Base-by-base conservation (phyloP, 1,140 invertebrate species). In the Magallana angulata region DNA sequence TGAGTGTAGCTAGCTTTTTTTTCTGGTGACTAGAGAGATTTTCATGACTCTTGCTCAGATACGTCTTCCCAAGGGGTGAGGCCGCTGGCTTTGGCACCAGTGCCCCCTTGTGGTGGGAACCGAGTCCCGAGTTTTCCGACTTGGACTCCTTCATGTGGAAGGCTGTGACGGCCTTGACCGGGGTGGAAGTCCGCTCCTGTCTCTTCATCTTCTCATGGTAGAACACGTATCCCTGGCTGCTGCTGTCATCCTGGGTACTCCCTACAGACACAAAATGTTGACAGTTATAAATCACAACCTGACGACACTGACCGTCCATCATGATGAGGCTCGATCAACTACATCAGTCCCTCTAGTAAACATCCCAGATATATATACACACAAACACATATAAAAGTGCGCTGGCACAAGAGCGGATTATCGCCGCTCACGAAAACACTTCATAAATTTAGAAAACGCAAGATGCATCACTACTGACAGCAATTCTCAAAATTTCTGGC, bases 31-130 rank as follows among this genome's bases (percentile, higher is more conserved):
- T 92, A 4, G 91, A 91, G 11, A 94, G 91, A 85, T 93, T 94
- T 80, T 94, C 94, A 82, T 94, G 94, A 87, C 94, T 94, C 90
- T 94, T 94, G 85, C 94, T 94, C n/a, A 94, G 88, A 57, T 93
- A 94, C 11, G 91, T 90, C 57, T 89, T 90, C 57, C 90, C 87
- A 1, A 91, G 83, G 57, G 91, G 91, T 11, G 91, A 86, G 24
- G 83, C 81, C 12, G 88, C 24, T 60, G 87, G 84, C n/a, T 91
- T 89, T 11, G 87, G 76, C 1, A 85, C 56, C n/a, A 89, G 85
- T 14, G 88, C 87, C 6, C 85, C 82, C 36, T 91, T 90, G 62
- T 88, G 64, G n/a, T 84, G 60, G 11, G 90, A 86, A 48, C 88
- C 87, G 0, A 92, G 89, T 30, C 85, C 88, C 6, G 91, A 89